phyloP scores from a whole-genome alignment of 2,113 vertebrate genomes.

The Rattus rattus region DNA sequence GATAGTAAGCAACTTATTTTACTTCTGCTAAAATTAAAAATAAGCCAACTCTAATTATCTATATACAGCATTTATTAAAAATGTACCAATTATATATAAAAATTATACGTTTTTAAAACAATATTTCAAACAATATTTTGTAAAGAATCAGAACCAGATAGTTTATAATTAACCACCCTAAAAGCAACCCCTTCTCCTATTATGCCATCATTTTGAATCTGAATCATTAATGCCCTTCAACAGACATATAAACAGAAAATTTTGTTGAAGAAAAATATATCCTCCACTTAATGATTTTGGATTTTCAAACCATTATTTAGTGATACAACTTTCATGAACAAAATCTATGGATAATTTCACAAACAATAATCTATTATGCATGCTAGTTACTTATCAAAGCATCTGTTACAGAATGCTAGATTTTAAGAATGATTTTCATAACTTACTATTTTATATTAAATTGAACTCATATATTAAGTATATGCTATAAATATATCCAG shows the following conservation, averaged over 20 bases:
- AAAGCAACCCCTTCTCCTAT: neutral
- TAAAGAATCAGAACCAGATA: neutral
- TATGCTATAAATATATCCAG: neutral
- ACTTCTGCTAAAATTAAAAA: neutral
- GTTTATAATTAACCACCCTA: neutral
- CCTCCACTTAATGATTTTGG: neutral
- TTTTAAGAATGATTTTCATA: neutral
- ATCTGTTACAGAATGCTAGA: neutral
- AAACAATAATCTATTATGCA: neutral
- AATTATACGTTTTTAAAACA: neutral
- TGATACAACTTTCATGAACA: neutral
- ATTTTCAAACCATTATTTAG: neutral
- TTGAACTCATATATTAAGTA: neutral
- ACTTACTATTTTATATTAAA: neutral
- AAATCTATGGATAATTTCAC: neutral
- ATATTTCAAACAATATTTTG: neutral
- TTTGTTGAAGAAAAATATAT: neutral
- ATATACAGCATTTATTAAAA: neutral
- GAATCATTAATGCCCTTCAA: neutral
- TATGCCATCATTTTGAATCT: neutral
- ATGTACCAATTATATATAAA: constrained; percentile 23
- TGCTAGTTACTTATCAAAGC: neutral
- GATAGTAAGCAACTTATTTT: neutral
- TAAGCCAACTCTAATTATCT: neutral
- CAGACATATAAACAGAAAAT: constrained; percentile 4